phyloP scores from a whole-genome alignment of 2,888 invertebrate genomes.

The Ptychoptera contaminata region DNA sequence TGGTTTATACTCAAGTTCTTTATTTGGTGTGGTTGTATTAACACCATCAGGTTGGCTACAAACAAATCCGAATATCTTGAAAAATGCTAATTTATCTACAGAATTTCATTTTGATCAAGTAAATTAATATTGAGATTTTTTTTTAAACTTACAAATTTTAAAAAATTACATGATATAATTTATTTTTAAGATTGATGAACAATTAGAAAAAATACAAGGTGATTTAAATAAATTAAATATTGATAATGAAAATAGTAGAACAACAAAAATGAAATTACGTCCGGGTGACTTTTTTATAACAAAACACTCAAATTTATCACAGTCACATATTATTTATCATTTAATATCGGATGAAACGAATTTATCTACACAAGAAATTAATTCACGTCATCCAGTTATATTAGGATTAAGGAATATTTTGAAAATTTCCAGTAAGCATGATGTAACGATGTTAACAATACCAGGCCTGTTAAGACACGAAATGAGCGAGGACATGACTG shows the following conservation, averaged over 20 bases:
- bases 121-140: too few species aligned
- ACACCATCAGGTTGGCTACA: slow-evolving; percentile 31
- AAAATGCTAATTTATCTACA: slow-evolving; percentile 44
- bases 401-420: slow-evolving; percentile 88
- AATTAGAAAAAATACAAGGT: slow-evolving; percentile 55
- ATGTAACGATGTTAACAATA: slow-evolving; percentile 82
- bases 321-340: slow-evolving; percentile 92
- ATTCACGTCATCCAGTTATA: slow-evolving; percentile 89
- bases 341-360: slow-evolving; percentile 73
- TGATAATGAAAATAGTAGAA: slow-evolving; percentile 12
- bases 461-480: slow-evolving; percentile 86
- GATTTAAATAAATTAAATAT: slow-evolving; percentile 32
- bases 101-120: slow-evolving; percentile 77
- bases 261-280: slow-evolving; percentile 35
- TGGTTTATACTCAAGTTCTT: slow-evolving; percentile 80
- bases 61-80: slow-evolving; percentile 26
- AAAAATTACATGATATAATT: not conserved
- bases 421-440: slow-evolving; percentile 87
- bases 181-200: slow-evolving; percentile 51
- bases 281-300: slow-evolving; percentile 78
- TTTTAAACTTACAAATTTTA: not conserved
- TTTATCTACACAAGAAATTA: slow-evolving; percentile 61
- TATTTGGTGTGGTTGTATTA: slow-evolving; percentile 75
- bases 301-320: slow-evolving; percentile 83
- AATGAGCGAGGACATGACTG: slow-evolving; percentile 92